Base-by-base conservation (phyloP, 2,113 vertebrate species). In the Pachypanchax playfairii region DNA sequence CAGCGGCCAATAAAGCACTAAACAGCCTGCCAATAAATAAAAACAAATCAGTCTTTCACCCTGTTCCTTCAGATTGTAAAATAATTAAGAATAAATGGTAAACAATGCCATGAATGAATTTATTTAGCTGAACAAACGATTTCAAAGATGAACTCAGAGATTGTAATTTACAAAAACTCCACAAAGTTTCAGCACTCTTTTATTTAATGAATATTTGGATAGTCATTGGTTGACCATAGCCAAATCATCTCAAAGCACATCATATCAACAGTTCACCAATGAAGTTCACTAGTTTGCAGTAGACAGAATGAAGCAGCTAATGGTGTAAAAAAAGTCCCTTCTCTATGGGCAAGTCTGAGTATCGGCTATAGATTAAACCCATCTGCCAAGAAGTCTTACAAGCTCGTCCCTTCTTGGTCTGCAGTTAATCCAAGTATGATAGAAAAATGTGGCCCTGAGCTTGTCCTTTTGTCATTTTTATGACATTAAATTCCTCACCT, bases 401-500 rank as follows among this genome's bases (percentile, higher is more conserved):
- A 47, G 13, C 25, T 36, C 12, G 6, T 62, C 8, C 10, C 44
- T 35, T 59, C 21, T 38, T 60, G 12, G 1, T 5, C 36, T 44
- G 12, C 18, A 35, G 62, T 1, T 35, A 55, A 59, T 50, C 33
- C 33, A 46, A 21, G 17, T 38, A 39, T 8, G 52, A 28, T 9
- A 51, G 29, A 2, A 50, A 22, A 4, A 49, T 56, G 21, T 29
- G 5, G 22, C 39, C 13, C 22, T 53, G 1, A 38, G 35, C 18
- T 15, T 46, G 4, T 5, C 10, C 11, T 55, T 42, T 42, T 43
- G 14, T 62, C 22, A 29, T 52, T 7, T 11, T 14, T 39, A 31
- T 53, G 41, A 48, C 41, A 70, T 57, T 15, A 52, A 60, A 69
- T 48, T 31, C 41, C 35, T 38, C 28, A 21, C 2, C 35, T 66